Percentiles rank a stretch among this genome's conserved stretches.
phyloP scores from a whole-genome alignment of 2,797 vertebrate species.

The Gymnothorax javanicus region DNA sequence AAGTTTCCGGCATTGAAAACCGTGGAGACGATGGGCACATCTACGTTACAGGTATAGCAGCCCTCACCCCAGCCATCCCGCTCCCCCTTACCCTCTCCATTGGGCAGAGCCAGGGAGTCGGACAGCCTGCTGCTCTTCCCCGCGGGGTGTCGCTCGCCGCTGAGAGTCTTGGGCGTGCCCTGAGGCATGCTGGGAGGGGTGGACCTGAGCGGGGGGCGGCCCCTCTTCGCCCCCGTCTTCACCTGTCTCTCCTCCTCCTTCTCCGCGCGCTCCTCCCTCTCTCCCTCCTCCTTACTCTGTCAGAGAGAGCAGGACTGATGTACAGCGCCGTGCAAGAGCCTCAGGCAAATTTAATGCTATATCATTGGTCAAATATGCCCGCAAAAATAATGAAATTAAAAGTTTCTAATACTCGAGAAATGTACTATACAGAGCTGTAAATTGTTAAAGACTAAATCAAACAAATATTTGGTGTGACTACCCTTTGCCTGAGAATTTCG shows the following conservation, averaged over 20 bases:
- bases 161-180: conserved; percentile 77
- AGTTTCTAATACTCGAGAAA: too few relatives aligned
- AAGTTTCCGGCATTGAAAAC: too few relatives aligned
- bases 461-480: too few relatives aligned
- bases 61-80: background rate
- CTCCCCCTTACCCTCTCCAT: conserved; percentile 76
- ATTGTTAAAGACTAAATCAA: too few relatives aligned
- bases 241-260: conserved; percentile 83
- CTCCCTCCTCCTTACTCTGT: conserved; percentile 82
- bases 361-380: too few relatives aligned
- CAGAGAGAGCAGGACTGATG: background rate
- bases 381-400: too few relatives aligned
- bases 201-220: conserved; percentile 87
- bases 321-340: too few relatives aligned
- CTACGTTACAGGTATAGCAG: background rate
- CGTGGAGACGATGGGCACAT: too few relatives aligned
- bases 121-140: conserved; percentile 63
- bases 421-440: too few relatives aligned
- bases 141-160: conserved; percentile 78
- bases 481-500: too few relatives aligned
- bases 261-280: conserved; percentile 82
- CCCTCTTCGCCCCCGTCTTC: conserved; percentile 75
- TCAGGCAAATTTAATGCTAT: too few relatives aligned
- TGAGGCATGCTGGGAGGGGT: conserved; percentile 75
- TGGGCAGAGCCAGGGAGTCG: conserved; percentile 66